A percentile compares a stretch with the other conserved stretches of the same genome.
Evolutionary conservation across 2,888 invertebrate genomes (phyloP).

Genomic region (Drosophila pegasa): DNA sequence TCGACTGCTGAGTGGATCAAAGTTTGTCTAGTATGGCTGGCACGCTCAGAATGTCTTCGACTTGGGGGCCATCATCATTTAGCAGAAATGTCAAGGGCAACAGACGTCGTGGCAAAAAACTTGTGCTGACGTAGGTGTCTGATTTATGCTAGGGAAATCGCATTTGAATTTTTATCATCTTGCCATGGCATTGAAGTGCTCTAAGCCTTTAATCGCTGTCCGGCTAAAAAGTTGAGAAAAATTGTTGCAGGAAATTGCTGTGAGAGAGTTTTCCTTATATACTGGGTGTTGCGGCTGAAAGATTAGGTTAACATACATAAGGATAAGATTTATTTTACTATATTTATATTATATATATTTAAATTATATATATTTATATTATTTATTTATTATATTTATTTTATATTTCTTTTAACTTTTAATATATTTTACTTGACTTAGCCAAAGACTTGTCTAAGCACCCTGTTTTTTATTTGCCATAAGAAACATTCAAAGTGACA

Average conservation of each 20-base stretch:
- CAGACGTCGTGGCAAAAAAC: constrained; percentile 30
- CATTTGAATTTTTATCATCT: constrained; percentile 58
- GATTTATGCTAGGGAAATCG: constrained; percentile 66
- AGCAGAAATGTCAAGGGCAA: constrained; percentile 55
- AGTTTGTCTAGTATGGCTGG: constrained; percentile 41
- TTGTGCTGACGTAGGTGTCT: constrained; percentile 47
- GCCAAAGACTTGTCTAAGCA: neutral
- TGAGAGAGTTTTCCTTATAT: constrained; percentile 44
- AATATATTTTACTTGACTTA: neutral
- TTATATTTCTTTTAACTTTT: neutral
- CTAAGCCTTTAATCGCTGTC: constrained; percentile 66
- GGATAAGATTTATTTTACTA: neutral
- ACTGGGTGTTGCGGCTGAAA: constrained; percentile 28
- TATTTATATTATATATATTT: neutral
- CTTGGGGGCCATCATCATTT: constrained; percentile 50
- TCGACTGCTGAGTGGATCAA: constrained; percentile 40
- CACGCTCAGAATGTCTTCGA: constrained; percentile 54
- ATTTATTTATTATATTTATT: neutral
- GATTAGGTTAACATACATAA: neutral
- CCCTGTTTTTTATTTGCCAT: constrained; percentile 50
- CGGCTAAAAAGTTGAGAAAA: constrained; percentile 57
- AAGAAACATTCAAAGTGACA: constrained; percentile 67
- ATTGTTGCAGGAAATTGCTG: constrained; percentile 65
- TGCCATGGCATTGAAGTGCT: constrained; percentile 44
- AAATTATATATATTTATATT: neutral